Percentiles rank a stretch among this genome's conserved stretches.
phyloP scores from a whole-genome alignment of 2,888 invertebrate genomes.

The Leptarthrus brevirostris region DNA sequence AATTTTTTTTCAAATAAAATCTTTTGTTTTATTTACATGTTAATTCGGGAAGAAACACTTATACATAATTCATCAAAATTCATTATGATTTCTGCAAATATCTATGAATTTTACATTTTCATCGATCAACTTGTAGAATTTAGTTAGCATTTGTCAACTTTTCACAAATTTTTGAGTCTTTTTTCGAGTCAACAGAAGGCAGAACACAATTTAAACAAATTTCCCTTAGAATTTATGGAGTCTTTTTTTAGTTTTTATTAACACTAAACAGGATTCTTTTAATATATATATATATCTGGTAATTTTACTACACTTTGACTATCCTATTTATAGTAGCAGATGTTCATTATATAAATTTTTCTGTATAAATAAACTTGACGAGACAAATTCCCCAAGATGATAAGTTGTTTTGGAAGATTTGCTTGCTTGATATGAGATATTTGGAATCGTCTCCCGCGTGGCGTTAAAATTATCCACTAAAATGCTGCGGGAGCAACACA shows the following conservation, averaged over 20 bases:
- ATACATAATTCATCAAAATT: constrained; percentile 15
- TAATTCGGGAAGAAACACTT: constrained; percentile 39
- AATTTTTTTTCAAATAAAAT: background rate
- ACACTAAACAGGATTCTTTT: constrained; percentile 37
- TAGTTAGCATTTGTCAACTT: background rate
- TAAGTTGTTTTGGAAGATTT: background rate
- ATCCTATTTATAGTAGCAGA: constrained; percentile 25
- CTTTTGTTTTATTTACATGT: constrained; percentile 10
- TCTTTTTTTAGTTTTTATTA: constrained; percentile 24
- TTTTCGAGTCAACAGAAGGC: background rate
- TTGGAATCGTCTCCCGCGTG: background rate
- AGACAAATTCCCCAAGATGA: background rate
- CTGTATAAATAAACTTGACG: background rate
- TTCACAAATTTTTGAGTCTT: background rate
- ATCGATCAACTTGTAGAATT: constrained; percentile 12
- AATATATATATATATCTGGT: background rate
- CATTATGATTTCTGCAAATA: constrained; percentile 10
- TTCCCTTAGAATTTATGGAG: background rate
- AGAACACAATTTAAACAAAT: background rate
- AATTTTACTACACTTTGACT: constrained; percentile 14
- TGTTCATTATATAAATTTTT: constrained; percentile 26
- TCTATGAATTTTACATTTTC: constrained; percentile 8
- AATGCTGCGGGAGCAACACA: no score
- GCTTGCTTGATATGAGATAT: background rate
- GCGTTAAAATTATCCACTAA: constrained; percentile 4